These are phyloP conservation scores for Hormaphis cornu DNA, from an alignment of 1,140 invertebrate genomes.

Conservation along the genomic window DNA sequence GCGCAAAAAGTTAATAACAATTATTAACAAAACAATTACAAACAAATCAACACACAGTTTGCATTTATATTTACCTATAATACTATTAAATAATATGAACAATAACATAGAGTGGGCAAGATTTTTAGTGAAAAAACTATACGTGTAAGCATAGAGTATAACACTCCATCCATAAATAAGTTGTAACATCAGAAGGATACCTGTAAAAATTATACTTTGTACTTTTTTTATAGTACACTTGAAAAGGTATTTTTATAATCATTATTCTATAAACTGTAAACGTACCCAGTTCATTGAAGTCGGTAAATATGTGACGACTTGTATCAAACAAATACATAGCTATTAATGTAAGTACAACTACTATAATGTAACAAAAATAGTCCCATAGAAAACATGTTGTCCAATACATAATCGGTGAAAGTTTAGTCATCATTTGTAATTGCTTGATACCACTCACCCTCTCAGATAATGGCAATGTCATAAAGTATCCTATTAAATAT, in stretches of 20 bases:
- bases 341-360: conserved; percentile 36
- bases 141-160: conserved; percentile 35
- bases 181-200: conserved; percentile 33
- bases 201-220: conserved; percentile 34
- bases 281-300: not conserved
- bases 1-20: not conserved
- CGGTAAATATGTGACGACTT: not conserved
- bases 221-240: not conserved
- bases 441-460: conserved; percentile 51
- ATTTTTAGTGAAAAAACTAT: conserved; percentile 36
- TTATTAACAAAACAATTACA: not conserved
- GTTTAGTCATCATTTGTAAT: conserved; percentile 59
- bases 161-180: conserved; percentile 34
- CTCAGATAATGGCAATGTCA: conserved; percentile 46
- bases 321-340: conserved; percentile 38
- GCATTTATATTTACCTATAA: conserved; percentile 28
- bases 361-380: conserved; percentile 44
- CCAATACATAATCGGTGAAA: conserved; percentile 52
- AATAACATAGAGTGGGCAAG: conserved; percentile 19
- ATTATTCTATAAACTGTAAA: too few species aligned
- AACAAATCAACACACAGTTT: not conserved
- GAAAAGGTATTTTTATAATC: not conserved
- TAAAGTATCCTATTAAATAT: conserved; percentile 40
- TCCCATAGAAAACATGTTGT: conserved; percentile 52
- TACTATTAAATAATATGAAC: conserved; percentile 31